Conservation (phyloP, 2,888 invertebrate species). For the Pollenia angustigena region DNA sequence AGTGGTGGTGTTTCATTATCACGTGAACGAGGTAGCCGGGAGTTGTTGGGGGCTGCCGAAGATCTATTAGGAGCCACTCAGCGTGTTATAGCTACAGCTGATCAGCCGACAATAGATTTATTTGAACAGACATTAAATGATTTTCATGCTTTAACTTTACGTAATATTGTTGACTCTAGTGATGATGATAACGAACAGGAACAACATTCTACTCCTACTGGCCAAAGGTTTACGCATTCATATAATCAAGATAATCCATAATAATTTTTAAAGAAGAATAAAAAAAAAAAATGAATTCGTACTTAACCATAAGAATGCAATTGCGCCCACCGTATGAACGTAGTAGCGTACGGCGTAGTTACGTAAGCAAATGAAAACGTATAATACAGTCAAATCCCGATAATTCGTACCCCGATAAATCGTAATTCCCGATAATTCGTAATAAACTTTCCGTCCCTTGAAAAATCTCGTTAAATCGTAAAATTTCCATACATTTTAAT, state of each 20-base stretch:
- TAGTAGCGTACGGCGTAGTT: too few relatives aligned
- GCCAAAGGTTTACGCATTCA: conserved; percentile 61
- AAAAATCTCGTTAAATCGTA: too few relatives aligned
- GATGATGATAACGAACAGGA: conserved; percentile 74
- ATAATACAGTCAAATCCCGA: too few relatives aligned
- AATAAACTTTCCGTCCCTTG: too few relatives aligned
- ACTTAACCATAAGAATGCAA: neutral
- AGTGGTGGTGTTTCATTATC: conserved; percentile 43
- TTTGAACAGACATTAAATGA: conserved; percentile 83
- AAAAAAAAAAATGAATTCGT: conserved; percentile 24
- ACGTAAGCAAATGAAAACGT: too few relatives aligned
- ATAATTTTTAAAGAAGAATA: conserved; percentile 13
- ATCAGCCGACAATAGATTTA: conserved; percentile 83
- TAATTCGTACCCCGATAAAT: too few relatives aligned
- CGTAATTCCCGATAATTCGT: too few relatives aligned
- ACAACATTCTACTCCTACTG: conserved; percentile 47
- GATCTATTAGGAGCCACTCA: conserved; percentile 82
- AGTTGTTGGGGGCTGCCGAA: conserved; percentile 81
- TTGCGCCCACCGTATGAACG: too few relatives aligned
- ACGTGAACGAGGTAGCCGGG: conserved; percentile 77
- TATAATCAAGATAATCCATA: conserved; percentile 64
- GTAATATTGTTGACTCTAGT: conserved; percentile 82
- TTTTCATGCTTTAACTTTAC: conserved; percentile 82
- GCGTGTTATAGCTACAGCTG: conserved; percentile 79
- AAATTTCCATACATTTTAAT: too few relatives aligned